A percentile compares a stretch with the other conserved stretches of the same genome.
Conservation (phyloP, 2,113 vertebrate genomes). For the Anthoscopus minutus region DNA sequence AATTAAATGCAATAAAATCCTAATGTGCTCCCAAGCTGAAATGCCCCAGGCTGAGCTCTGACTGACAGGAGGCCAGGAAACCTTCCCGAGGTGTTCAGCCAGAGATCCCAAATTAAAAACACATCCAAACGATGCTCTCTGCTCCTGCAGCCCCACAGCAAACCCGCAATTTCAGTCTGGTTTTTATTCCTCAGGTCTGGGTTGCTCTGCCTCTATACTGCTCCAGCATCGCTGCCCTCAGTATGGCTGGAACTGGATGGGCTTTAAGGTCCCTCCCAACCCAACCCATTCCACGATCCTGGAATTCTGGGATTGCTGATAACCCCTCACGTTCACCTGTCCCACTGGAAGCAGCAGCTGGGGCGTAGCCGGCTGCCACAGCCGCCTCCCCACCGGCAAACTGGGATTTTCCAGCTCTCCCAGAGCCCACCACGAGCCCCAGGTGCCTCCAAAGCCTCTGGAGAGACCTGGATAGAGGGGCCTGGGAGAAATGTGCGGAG, state of each 20-base stretch:
- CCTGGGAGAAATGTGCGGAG: neutral
- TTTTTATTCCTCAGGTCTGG: neutral
- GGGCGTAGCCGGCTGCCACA: neutral
- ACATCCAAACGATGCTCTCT: neutral
- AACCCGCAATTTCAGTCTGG: fast-evolving
- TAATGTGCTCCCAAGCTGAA: neutral
- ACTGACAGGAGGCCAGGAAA: neutral
- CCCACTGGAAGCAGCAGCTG: neutral
- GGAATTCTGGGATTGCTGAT: neutral
- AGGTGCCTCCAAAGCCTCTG: neutral
- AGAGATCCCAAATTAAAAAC: neutral
- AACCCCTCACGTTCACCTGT: neutral
- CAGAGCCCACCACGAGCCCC: neutral
- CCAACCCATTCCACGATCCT: neutral
- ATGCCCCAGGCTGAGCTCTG: neutral
- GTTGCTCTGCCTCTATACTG: neutral
- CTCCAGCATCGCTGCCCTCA: neutral
- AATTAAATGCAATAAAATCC: neutral
- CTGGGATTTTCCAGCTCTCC: neutral
- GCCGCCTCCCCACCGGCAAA: neutral
- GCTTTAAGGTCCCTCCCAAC: neutral
- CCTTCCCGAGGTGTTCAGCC: neutral
- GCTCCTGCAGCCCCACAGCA: neutral
- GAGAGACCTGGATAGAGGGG: neutral
- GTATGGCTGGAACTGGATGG: neutral